Evolutionary conservation across 2,888 invertebrate species (phyloP).

Genomic region (Magallana nippona): DNA sequence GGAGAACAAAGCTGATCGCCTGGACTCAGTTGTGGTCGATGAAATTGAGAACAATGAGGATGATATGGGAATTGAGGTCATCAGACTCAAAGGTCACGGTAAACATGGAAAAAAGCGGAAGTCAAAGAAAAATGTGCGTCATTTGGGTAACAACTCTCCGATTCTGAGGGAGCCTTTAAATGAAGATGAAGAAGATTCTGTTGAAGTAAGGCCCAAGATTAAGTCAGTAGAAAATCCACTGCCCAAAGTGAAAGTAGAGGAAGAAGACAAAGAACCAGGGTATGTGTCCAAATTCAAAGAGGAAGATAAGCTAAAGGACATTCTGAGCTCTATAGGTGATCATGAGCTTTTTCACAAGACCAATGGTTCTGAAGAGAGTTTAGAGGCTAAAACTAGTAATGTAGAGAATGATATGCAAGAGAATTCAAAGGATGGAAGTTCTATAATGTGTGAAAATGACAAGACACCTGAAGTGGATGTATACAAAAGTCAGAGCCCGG

Average conservation of each 20-base stretch:
- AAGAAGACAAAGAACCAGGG: slow-evolving; percentile 1
- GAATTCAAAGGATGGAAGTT: not conserved
- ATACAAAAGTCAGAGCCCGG: not conserved
- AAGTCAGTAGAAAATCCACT: not conserved
- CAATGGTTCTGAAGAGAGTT: not conserved
- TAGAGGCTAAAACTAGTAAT: not conserved
- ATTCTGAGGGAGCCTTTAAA: slow-evolving; percentile 18
- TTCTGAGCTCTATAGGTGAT: slow-evolving; percentile 21
- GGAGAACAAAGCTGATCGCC: slow-evolving; percentile 36
- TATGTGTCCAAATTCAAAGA: slow-evolving; percentile 9
- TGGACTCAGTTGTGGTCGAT: slow-evolving; percentile 42
- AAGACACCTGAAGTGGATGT: slow-evolving; percentile 11
- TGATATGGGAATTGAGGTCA: slow-evolving; percentile 61
- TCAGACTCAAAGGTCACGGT: slow-evolving; percentile 56
- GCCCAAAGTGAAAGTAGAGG: not conserved
- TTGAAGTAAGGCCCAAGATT: not conserved
- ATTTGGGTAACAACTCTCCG: not conserved
- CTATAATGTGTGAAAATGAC: not conserved
- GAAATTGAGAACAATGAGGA: slow-evolving; percentile 13
- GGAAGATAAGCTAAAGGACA: slow-evolving; percentile 24
- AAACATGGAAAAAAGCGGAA: slow-evolving; percentile 50
- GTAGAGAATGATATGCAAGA: not conserved
- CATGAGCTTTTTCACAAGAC: not conserved
- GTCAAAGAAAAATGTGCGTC: slow-evolving; percentile 51
- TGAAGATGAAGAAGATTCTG: slow-evolving; percentile 17